phyloP scores from a whole-genome alignment of 2,888 invertebrate species.

The Ochlodes sylvanus region DNA sequence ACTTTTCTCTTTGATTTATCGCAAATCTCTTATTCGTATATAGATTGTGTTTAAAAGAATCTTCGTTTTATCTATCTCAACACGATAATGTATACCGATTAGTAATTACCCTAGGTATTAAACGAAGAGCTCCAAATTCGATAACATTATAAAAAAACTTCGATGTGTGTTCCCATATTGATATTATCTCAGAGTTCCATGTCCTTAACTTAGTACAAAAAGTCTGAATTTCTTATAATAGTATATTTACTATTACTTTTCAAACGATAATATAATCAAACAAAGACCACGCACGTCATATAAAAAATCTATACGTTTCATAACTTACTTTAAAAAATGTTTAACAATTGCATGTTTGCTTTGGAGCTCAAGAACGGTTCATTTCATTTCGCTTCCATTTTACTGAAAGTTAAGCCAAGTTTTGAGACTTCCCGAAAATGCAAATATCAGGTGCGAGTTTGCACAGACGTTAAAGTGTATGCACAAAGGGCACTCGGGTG shows the following conservation, averaged over 20 bases:
- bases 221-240: no score
- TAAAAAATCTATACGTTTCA: background rate
- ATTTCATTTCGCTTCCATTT: background rate
- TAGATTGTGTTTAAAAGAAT: background rate
- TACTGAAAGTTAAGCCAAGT: constrained; percentile 5
- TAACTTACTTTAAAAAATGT: background rate
- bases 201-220: no score
- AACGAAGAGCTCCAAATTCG: no score
- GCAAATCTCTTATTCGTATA: constrained; percentile 45
- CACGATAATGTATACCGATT: no score
- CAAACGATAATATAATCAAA: no score
- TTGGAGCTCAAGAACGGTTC: background rate
- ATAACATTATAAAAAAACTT: no score
- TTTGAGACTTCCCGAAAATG: constrained; percentile 28
- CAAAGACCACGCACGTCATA: no score
- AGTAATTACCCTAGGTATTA: no score
- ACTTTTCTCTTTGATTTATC: constrained; percentile 52
- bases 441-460: constrained; percentile 26
- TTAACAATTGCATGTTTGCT: background rate
- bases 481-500: constrained; percentile 65
- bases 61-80: no score
- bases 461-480: constrained; percentile 39
- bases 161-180: no score
- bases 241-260: no score
- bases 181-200: no score